Conservation (phyloP, 2,888 invertebrate genomes). For the Agriotes lineatus region DNA sequence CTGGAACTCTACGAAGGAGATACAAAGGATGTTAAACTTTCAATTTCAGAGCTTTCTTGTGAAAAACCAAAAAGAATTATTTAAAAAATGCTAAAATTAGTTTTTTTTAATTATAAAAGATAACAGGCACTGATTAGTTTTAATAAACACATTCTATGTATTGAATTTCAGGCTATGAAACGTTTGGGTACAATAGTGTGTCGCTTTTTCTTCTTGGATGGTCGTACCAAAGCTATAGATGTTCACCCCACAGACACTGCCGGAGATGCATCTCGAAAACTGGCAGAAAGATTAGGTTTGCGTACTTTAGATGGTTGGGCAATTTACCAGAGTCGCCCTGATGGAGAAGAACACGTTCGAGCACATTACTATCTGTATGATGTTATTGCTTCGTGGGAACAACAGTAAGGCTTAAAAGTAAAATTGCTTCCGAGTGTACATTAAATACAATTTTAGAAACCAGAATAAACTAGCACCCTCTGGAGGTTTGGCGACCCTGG, state of each 20-base stretch:
- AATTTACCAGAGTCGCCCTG: conserved; percentile 89
- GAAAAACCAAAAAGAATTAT: too few species aligned
- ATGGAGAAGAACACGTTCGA: conserved; percentile 90
- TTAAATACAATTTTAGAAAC: conserved; percentile 60
- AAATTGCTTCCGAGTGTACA: too few species aligned
- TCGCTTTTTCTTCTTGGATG: conserved; percentile 94
- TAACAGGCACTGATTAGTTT: too few species aligned
- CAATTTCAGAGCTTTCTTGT: too few species aligned
- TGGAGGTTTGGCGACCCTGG: conserved; percentile 66
- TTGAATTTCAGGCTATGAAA: conserved; percentile 89
- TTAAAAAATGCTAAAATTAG: too few species aligned
- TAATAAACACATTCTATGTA: conserved; percentile 24
- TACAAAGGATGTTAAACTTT: conserved; percentile 23
- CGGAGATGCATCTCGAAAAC: conserved; percentile 87
- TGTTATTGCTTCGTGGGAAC: conserved; percentile 94
- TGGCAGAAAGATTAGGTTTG: conserved; percentile 90
- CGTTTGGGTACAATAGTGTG: conserved; percentile 92
- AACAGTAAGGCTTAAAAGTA: conserved; percentile 27
- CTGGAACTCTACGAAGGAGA: too few species aligned
- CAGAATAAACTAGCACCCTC: conserved; percentile 62
- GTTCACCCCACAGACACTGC: conserved; percentile 96
- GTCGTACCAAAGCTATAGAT: conserved; percentile 94
- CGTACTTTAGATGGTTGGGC: conserved; percentile 93
- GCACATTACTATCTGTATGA: conserved; percentile 94
- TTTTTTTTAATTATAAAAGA: too few species aligned